These are phyloP conservation scores for Micromussa lordhowensis DNA, from an alignment of 92 coral and sea anemone genomes.

Conservation along the genomic window DNA sequence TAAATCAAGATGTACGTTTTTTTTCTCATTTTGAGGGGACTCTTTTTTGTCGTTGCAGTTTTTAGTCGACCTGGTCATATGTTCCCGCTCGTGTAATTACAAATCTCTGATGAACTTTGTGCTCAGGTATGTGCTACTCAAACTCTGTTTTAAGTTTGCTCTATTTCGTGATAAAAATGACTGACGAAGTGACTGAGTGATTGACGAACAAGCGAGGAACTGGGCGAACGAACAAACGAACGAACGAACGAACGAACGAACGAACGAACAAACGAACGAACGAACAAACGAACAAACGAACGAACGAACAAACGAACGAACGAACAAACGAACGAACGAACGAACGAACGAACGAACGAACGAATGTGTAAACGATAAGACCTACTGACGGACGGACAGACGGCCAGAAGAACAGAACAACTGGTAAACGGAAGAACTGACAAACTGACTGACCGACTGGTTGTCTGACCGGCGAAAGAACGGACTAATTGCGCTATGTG, in stretches of 20 bases:
- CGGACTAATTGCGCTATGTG: not conserved
- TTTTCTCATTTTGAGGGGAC: too few relatives aligned
- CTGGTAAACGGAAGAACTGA: not conserved
- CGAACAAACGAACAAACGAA: not conserved
- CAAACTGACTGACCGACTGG: not conserved
- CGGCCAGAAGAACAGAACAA: not conserved
- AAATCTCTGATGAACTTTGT: conserved; percentile 79
- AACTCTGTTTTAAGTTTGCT: not conserved
- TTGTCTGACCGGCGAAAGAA: not conserved
- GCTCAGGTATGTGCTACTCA: conserved; percentile 45
- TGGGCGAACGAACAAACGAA: not conserved
- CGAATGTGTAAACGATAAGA: not conserved
- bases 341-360: not conserved
- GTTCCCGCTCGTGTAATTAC: conserved; percentile 80
- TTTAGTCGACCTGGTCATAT: conserved; percentile 84
- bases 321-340: not conserved
- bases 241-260: not conserved
- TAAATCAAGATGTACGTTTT: not conserved
- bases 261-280: not conserved
- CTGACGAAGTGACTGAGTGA: not conserved
- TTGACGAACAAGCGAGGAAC: not conserved
- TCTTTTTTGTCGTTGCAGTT: conserved; percentile 64
- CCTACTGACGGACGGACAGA: not conserved
- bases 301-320: not conserved
- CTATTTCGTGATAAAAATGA: not conserved